phyloP scores from a whole-genome alignment of 2,797 vertebrate species.

The Paramormyrops hopkinsi region DNA sequence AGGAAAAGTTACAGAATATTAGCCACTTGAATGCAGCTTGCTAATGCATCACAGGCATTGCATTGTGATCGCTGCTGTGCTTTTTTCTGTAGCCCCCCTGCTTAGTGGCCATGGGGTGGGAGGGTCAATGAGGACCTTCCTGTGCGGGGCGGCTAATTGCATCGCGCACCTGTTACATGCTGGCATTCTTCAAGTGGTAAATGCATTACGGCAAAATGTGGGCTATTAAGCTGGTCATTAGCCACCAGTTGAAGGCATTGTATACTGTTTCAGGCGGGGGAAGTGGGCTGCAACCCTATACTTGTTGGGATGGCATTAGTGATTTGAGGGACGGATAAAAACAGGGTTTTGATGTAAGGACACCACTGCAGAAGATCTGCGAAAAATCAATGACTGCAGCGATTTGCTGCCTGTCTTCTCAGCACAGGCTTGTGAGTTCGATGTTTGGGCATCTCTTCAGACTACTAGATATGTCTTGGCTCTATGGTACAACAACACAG shows the following conservation, averaged over 20 bases:
- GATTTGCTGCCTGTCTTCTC: not conserved
- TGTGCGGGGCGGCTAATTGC: not conserved
- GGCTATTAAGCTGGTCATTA: slow-evolving; percentile 11
- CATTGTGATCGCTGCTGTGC: not conserved
- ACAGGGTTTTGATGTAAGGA: not conserved
- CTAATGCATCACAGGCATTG: not conserved
- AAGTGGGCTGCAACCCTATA: not conserved
- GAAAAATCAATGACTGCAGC: not conserved
- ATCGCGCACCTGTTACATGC: not conserved
- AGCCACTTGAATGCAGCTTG: not conserved
- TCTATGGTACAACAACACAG: not conserved
- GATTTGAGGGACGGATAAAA: not conserved
- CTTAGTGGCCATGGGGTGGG: not conserved
- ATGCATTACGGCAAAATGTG: not conserved
- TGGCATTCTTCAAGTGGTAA: not conserved
- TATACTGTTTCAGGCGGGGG: not conserved
- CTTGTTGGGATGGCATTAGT: not conserved
- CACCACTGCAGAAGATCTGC: not conserved
- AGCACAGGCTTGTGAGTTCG: not conserved
- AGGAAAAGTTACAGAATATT: not conserved
- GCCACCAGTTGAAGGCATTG: not conserved
- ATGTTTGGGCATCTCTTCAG: not conserved
- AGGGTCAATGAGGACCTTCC: not conserved
- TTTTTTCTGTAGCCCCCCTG: not conserved
- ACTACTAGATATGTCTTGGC: not conserved